phyloP scores from a whole-genome alignment of 1,140 invertebrate species.

The Archivesica marissinica region DNA sequence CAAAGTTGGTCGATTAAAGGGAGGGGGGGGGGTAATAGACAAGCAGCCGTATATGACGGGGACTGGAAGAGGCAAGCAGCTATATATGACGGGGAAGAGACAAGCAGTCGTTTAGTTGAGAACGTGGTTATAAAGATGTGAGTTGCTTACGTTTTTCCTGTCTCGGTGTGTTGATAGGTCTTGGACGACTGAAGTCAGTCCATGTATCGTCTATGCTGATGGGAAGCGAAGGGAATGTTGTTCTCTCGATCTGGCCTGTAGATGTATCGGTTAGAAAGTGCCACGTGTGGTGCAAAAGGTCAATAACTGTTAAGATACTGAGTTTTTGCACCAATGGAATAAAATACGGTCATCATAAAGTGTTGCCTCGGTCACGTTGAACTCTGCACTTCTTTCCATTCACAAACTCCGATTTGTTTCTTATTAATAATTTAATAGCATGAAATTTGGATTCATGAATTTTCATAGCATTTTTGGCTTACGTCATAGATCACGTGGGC shows the following conservation, averaged over 20 bases:
- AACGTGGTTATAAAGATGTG: not conserved
- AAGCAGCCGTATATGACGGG: too few species aligned
- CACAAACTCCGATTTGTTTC: not conserved
- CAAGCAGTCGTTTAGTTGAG: too few species aligned
- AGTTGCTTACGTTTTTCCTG: slow-evolving; percentile 43
- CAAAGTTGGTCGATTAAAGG: too few species aligned
- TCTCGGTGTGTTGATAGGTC: slow-evolving; percentile 1
- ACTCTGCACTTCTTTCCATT: not conserved
- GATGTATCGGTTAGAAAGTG: not conserved
- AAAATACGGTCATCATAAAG: not conserved
- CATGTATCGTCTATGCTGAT: slow-evolving; percentile 31
- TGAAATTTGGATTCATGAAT: not conserved
- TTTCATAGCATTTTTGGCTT: too few species aligned
- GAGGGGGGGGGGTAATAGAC: too few species aligned
- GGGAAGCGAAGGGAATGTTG: slow-evolving; percentile 11
- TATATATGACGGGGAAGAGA: too few species aligned
- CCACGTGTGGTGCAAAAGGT: not conserved
- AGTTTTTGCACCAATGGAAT: not conserved
- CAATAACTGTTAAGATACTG: not conserved
- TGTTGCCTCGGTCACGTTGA: not conserved
- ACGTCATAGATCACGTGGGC: too few species aligned
- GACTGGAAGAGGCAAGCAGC: too few species aligned
- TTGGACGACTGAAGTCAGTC: slow-evolving; percentile 30
- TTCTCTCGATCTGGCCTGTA: slow-evolving; percentile 49
- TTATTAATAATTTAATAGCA: not conserved